Percentiles rank a stretch among this genome's conserved stretches.
Evolutionary conservation across 2,113 vertebrate genomes (phyloP).

Genomic region (Herpetotheres cachinnans): DNA sequence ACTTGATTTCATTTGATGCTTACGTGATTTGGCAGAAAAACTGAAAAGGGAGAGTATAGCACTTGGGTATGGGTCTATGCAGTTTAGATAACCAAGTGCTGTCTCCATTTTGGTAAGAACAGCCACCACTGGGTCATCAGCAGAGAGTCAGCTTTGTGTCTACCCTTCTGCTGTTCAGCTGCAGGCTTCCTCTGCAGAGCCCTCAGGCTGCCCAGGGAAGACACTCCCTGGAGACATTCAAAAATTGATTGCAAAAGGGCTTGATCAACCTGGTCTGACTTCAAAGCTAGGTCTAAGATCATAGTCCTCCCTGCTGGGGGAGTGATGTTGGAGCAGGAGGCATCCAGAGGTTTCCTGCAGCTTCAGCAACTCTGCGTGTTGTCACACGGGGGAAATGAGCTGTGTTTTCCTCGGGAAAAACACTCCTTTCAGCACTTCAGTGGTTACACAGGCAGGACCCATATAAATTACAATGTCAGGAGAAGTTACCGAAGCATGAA

Average conservation of each 20-base stretch:
- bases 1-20: not conserved
- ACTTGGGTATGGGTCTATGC: not conserved
- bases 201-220: not conserved
- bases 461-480: constrained; percentile 10
- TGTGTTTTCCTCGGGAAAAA: not conserved
- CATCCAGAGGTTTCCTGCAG: not conserved
- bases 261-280: not conserved
- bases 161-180: not conserved
- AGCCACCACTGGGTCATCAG: not conserved
- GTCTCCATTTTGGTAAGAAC: not conserved
- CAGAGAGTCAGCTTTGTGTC: not conserved
- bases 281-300: not conserved
- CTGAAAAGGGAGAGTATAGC: not conserved
- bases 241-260: not conserved
- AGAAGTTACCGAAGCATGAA: constrained; percentile 35
- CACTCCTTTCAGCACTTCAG: not conserved
- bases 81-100: not conserved
- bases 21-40: not conserved
- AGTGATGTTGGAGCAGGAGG: not conserved
- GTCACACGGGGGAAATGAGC: not conserved
- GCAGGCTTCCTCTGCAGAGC: not conserved
- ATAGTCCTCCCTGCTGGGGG: fast-evolving
- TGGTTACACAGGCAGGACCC: not conserved
- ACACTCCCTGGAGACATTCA: not conserved
- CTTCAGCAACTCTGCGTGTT: not conserved